phyloP scores from a whole-genome alignment of 2,888 invertebrate species.

The Rhagonycha lutea region DNA sequence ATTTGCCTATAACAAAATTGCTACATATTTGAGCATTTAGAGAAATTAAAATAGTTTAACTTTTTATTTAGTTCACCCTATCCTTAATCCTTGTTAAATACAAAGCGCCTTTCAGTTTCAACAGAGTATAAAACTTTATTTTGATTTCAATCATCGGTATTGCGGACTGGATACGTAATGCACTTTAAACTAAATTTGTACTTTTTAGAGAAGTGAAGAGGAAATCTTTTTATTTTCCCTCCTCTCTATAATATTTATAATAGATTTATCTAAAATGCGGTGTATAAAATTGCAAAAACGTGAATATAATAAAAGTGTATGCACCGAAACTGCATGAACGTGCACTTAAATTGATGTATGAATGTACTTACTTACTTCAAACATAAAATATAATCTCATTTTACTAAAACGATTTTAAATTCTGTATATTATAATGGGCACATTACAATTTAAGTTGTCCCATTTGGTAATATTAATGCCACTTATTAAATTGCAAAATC shows the following conservation, averaged over 20 bases:
- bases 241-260: neutral
- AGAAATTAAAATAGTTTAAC: neutral
- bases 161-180: neutral
- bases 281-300: neutral
- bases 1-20: neutral
- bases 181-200: neutral
- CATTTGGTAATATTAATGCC: conserved; percentile 5
- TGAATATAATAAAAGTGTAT: neutral
- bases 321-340: neutral
- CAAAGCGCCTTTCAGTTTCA: neutral
- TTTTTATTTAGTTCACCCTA: neutral
- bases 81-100: neutral
- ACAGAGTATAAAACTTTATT: neutral
- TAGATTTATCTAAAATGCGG: neutral
- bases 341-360: neutral
- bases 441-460: conserved; percentile 4
- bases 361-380: neutral
- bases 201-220: neutral
- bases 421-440: conserved; percentile 8
- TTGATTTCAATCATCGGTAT: neutral
- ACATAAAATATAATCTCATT: conserved; percentile 13
- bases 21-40: neutral
- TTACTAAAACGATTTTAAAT: conserved; percentile 10
- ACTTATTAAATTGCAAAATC: neutral
- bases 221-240: neutral